phyloP scores from a whole-genome alignment of 2,113 vertebrate species.

The Sylvietta virens region DNA sequence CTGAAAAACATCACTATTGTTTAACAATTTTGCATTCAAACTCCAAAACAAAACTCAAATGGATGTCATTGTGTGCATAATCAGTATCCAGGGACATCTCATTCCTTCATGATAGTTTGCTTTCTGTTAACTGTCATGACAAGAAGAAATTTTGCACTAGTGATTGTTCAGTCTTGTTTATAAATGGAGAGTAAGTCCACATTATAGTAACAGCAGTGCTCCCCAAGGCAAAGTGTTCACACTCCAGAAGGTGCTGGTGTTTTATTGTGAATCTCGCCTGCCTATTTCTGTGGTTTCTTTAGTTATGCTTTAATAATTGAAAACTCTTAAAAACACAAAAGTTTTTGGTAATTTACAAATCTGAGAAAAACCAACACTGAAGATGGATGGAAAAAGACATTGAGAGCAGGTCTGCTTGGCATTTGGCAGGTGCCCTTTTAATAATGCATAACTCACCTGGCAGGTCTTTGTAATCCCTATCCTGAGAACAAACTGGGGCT shows the following conservation, averaged over 20 bases:
- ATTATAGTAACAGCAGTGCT: neutral
- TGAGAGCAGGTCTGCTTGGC: neutral
- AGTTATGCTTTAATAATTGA: neutral
- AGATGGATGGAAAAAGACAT: neutral
- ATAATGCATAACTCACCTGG: neutral
- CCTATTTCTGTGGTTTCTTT: neutral
- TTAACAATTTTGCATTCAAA: conserved; percentile 19
- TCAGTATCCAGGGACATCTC: neutral
- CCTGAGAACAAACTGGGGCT: neutral
- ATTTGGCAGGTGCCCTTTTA: neutral
- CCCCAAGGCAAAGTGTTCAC: neutral
- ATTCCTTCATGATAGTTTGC: neutral
- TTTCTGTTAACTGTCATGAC: neutral
- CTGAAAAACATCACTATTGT: neutral
- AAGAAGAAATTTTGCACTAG: neutral
- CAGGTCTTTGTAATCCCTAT: neutral
- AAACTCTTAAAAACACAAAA: neutral
- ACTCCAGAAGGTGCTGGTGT: conserved; percentile 14
- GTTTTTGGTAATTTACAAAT: neutral
- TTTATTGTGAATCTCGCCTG: neutral
- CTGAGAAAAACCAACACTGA: neutral
- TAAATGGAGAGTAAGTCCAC: conserved; percentile 11
- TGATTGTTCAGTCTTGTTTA: neutral
- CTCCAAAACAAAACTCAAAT: conserved; percentile 7
- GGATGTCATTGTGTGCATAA: neutral